Base-by-base conservation (phyloP, 2,797 vertebrate genomes). In the Chaetodon trifasciatus region DNA sequence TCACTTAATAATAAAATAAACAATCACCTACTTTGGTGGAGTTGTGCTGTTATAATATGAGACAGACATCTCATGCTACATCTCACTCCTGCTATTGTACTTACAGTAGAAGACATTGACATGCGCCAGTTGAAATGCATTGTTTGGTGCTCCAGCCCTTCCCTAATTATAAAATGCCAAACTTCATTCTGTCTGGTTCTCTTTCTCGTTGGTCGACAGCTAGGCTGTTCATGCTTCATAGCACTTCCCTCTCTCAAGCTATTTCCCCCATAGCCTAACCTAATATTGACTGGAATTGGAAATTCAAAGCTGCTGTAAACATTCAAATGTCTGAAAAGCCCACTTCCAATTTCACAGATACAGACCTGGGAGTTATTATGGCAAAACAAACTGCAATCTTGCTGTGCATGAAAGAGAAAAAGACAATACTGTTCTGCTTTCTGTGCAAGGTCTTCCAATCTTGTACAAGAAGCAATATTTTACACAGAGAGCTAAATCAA, bases 81-180 rank as follows among this genome's bases (percentile, higher is more conserved):
- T 84, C 86, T 90, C 64, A 79, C 68, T 74, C 79, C 66, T 70
- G 64, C 62, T 81, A 57, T 84, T 88, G 80, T 86, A 75, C 70
- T 72, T 85, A 78, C 70, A 85, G 70, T 64, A 66, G 32, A 80
- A 75, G 76, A 87, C 87, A 74, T 16, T 85, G 87, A 90, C 58
- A 57, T 57, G 55, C 88, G 87, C 87, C 84, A 71, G 82, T 74
- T 88, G 81, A 89, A 91, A 85, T 82, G 82, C 72, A 87, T 90
- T 93, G 92, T 93, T 94, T 92, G 87, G 83, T 75, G 63, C 76
- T 74, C 39, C 24, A 72, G 81, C 83, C 84, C 83, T 71, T 93
- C 89, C 91, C 89, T 94, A 93, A 95, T 95, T 94, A 96, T 91
- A 89, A 94, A 93, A 94, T 82, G 92, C 89, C 92, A 95, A 94